Percentiles rank a stretch among this genome's conserved stretches.
These are phyloP conservation scores for Trichogramma pretiosum DNA, from an alignment of 1,140 invertebrate species.

Conservation along the genomic window DNA sequence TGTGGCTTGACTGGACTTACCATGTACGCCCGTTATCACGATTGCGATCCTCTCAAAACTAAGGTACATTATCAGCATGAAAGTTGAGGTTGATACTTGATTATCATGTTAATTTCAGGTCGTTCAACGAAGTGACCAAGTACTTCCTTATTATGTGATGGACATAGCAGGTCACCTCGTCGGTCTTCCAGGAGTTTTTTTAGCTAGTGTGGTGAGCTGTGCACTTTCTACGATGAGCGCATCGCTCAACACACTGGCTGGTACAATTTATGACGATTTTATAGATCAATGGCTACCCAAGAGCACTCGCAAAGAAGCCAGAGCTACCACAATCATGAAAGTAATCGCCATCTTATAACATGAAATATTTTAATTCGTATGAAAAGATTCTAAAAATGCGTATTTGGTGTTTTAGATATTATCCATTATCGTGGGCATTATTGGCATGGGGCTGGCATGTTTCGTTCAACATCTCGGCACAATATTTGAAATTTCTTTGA, in stretches of 20 bases:
- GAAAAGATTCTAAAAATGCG: too few species aligned
- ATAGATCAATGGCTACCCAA: slow-evolving; percentile 36
- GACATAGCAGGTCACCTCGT: slow-evolving; percentile 46
- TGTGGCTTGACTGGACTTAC: slow-evolving; percentile 44
- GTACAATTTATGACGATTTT: slow-evolving; percentile 52
- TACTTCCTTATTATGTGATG: slow-evolving; percentile 54
- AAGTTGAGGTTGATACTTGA: too few species aligned
- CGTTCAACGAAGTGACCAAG: slow-evolving; percentile 39
- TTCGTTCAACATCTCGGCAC: slow-evolving; percentile 36
- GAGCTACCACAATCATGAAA: slow-evolving; percentile 36
- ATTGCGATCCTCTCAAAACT: slow-evolving; percentile 51
- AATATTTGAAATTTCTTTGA: slow-evolving; percentile 39
- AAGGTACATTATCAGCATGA: slow-evolving; percentile 23
- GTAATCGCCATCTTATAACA: slow-evolving; percentile 7
- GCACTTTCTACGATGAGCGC: slow-evolving; percentile 48
- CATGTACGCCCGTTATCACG: slow-evolving; percentile 52
- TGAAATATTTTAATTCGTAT: neutral
- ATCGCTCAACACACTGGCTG: slow-evolving; percentile 47
- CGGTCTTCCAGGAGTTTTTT: slow-evolving; percentile 59
- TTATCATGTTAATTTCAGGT: slow-evolving; percentile 9
- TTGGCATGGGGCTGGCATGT: slow-evolving; percentile 47
- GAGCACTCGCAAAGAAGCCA: slow-evolving; percentile 27
- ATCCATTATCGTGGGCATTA: slow-evolving; percentile 37
- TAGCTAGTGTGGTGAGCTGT: slow-evolving; percentile 60
- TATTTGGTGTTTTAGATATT: slow-evolving; percentile 26